phyloP scores from a whole-genome alignment of 2,797 vertebrate species.

The Sphenopsis melanotis region DNA sequence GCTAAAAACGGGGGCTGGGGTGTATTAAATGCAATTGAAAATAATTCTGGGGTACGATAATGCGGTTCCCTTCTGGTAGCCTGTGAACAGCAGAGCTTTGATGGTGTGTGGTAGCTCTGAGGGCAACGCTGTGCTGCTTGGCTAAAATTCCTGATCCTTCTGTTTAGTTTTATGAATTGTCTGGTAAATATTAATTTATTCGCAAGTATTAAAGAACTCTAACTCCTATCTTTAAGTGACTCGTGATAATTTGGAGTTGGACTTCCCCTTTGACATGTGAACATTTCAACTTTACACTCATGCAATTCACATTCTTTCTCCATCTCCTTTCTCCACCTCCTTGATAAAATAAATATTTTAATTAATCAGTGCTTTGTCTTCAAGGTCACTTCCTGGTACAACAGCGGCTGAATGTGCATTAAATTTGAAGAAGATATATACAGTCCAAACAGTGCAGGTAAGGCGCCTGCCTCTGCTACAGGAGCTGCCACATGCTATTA shows the following conservation, averaged over 20 bases:
- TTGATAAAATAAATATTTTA: background rate
- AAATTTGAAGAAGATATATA: conserved; percentile 95
- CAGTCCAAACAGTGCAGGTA: conserved; percentile 92
- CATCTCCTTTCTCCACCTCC: background rate
- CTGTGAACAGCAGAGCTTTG: background rate
- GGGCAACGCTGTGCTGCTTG: background rate
- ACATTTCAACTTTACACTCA: background rate
- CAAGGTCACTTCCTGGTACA: conserved; percentile 90
- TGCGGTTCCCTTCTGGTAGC: fast-evolving
- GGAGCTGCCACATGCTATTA: background rate
- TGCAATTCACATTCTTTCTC: background rate
- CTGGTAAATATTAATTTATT: background rate
- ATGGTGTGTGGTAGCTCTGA: background rate
- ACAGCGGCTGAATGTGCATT: conserved; percentile 95
- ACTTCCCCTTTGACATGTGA: background rate
- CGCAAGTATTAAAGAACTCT: background rate
- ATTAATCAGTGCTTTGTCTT: background rate
- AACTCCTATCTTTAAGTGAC: background rate
- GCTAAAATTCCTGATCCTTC: background rate
- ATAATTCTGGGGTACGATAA: background rate
- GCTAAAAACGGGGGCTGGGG: fast-evolving
- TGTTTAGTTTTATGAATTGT: background rate
- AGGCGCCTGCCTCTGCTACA: background rate
- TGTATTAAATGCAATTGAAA: background rate
- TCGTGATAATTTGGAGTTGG: background rate